These are phyloP conservation scores for Lepeophtheirus nordmannii DNA, from an alignment of 2,888 invertebrate genomes.

Conservation along the genomic window DNA sequence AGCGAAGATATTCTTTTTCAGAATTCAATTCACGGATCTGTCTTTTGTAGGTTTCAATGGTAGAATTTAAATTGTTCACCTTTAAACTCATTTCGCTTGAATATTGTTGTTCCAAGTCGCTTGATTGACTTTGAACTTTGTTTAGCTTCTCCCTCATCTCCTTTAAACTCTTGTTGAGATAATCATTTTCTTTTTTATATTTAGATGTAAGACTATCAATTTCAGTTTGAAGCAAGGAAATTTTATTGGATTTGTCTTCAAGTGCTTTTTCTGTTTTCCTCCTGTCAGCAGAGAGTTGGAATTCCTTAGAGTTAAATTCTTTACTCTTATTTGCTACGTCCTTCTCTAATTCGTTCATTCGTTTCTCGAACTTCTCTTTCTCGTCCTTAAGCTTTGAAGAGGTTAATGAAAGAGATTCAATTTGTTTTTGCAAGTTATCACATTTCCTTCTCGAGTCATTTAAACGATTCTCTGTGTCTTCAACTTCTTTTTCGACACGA, in stretches of 20 bases:
- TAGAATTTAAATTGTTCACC: neutral
- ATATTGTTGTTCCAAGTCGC: neutral
- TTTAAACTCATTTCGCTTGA: neutral
- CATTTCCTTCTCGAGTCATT: slow-evolving; percentile 17
- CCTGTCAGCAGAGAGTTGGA: slow-evolving; percentile 4
- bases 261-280: slow-evolving; percentile 4
- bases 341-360: neutral
- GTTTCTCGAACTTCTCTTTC: neutral
- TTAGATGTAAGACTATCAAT: neutral
- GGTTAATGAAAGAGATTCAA: neutral
- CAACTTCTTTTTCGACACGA: slow-evolving; percentile 10
- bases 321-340: slow-evolving; percentile 5
- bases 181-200: neutral
- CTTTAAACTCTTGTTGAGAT: neutral
- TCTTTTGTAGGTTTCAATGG: neutral
- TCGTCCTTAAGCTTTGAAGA: neutral
- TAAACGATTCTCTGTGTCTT: slow-evolving; percentile 13
- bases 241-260: slow-evolving; percentile 13
- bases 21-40: neutral
- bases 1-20: neutral
- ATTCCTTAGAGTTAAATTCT: neutral
- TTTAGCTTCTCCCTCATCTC: neutral
- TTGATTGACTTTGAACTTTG: neutral
- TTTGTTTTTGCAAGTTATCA: slow-evolving; percentile 13
- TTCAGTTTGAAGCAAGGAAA: neutral